These are phyloP conservation scores for Cyprinodon diabolis DNA, from an alignment of 2,797 vertebrate genomes.

Conservation along the genomic window DNA sequence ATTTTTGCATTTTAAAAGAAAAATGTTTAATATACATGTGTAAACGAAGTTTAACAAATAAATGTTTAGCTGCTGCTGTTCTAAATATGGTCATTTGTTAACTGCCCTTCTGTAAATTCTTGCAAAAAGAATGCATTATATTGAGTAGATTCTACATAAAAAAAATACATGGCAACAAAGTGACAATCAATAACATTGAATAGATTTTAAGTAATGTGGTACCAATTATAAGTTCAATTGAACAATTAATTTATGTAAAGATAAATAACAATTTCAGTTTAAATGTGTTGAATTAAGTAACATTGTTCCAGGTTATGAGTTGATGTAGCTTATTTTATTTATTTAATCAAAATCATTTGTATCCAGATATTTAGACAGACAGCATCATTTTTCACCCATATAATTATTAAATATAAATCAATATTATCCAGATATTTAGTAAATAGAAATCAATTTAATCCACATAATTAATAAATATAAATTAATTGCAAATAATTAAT, in stretches of 20 bases:
- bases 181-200: neutral
- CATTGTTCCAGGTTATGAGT: neutral
- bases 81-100: neutral
- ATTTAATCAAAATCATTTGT: no score
- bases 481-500: neutral
- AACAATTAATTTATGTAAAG: neutral
- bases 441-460: no score
- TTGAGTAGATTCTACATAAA: neutral
- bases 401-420: no score
- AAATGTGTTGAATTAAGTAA: neutral
- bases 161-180: neutral
- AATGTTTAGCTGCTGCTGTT: neutral
- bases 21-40: neutral
- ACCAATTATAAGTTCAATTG: neutral
- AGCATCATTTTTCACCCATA: no score
- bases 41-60: neutral
- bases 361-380: no score
- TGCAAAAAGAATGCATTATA: neutral
- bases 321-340: no score
- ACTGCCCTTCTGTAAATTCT: neutral
- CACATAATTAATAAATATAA: neutral
- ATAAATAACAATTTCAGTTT: neutral
- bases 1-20: neutral
- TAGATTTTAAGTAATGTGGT: constrained; percentile 1
- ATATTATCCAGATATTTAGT: no score